These are phyloP conservation scores for Lepidochrysops patricia DNA, from an alignment of 2,888 invertebrate species.

Conservation along the genomic window DNA sequence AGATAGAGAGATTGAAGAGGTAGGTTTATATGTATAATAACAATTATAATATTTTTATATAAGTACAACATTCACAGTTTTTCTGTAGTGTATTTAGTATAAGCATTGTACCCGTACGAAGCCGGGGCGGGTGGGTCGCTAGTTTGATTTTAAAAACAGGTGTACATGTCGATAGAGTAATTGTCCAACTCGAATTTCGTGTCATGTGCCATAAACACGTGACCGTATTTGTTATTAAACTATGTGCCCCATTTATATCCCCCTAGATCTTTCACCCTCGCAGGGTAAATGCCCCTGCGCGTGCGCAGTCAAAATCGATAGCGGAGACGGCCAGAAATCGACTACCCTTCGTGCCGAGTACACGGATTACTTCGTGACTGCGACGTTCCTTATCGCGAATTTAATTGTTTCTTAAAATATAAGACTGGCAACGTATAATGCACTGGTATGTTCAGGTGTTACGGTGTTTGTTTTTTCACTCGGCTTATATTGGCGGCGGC, in stretches of 20 bases:
- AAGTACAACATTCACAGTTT: too few species aligned
- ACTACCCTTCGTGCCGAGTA: slow-evolving; percentile 31
- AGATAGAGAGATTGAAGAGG: too few species aligned
- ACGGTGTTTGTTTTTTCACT: slow-evolving; percentile 31
- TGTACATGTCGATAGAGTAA: neutral
- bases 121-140: too few species aligned
- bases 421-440: slow-evolving; percentile 58
- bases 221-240: slow-evolving; percentile 2
- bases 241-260: neutral
- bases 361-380: slow-evolving; percentile 20
- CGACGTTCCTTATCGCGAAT: slow-evolving; percentile 52
- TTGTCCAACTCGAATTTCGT: neutral
- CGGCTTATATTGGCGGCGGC: slow-evolving; percentile 4
- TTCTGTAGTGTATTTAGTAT: too few species aligned
- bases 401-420: slow-evolving; percentile 67
- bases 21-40: too few species aligned
- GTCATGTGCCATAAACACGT: slow-evolving; percentile 8
- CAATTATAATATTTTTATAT: too few species aligned
- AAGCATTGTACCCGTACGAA: too few species aligned
- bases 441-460: slow-evolving; percentile 59
- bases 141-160: neutral
- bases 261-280: slow-evolving; percentile 1
- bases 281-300: slow-evolving; percentile 47
- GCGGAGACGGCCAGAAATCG: slow-evolving; percentile 33
- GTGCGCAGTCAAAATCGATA: slow-evolving; percentile 63